A percentile compares a stretch with the other conserved stretches of the same genome.
Conservation (phyloP, 2,113 vertebrate species). For the Sinocyclocheilus anshuiensis region DNA sequence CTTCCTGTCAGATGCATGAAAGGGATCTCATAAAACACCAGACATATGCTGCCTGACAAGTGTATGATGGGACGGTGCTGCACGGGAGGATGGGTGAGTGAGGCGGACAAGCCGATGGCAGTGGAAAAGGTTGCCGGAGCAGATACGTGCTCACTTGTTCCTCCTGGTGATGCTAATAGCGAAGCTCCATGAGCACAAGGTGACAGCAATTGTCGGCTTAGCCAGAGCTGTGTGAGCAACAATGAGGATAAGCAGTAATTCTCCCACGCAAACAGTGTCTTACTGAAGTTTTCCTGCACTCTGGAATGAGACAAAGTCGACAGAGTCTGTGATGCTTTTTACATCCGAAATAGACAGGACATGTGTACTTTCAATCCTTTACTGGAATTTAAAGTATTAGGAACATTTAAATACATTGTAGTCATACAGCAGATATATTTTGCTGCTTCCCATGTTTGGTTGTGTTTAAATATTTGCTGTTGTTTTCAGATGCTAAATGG, state of each 20-base stretch:
- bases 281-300: slow-evolving; percentile 26
- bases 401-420: not conserved
- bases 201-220: slow-evolving; percentile 64
- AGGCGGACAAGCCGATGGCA: not conserved
- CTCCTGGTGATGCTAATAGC: slow-evolving; percentile 47
- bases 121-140: slow-evolving; percentile 39
- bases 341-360: not conserved
- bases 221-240: slow-evolving; percentile 67
- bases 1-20: slow-evolving; percentile 63
- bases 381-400: slow-evolving; percentile 14
- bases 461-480: not conserved
- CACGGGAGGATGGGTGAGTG: slow-evolving; percentile 27
- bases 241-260: slow-evolving; percentile 66
- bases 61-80: slow-evolving; percentile 65
- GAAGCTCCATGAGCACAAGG: slow-evolving; percentile 44
- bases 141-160: slow-evolving; percentile 32
- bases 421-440: too few relatives aligned
- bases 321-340: slow-evolving; percentile 6
- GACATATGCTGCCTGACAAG: slow-evolving; percentile 74
- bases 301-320: slow-evolving; percentile 1
- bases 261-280: slow-evolving; percentile 54
- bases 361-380: not conserved
- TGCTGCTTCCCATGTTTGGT: too few relatives aligned
- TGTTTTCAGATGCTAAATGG: not conserved
- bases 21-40: slow-evolving; percentile 59